Conservation (phyloP, 2,113 vertebrate genomes). For the Ovibos moschatus region DNA sequence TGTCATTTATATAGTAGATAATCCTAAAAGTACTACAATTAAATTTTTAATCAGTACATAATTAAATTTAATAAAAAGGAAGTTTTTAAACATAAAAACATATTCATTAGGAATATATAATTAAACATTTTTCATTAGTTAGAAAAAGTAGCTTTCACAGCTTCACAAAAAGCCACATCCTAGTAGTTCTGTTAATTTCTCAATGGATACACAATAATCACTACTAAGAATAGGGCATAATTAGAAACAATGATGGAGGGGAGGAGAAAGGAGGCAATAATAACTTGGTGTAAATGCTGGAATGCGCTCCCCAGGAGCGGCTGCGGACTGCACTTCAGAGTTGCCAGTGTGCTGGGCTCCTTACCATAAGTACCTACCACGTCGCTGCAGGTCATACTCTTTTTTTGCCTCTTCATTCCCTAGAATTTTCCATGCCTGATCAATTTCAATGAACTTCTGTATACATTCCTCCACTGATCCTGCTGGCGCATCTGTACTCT, state of each 20-base stretch:
- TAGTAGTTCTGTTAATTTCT: conserved; percentile 61
- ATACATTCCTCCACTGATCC: conserved; percentile 78
- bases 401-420: conserved; percentile 88
- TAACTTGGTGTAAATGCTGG: conserved; percentile 62
- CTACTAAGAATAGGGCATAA: conserved; percentile 75
- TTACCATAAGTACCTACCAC: conserved; percentile 82
- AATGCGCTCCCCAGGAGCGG: conserved; percentile 54
- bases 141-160: conserved; percentile 57
- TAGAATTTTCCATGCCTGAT: conserved; percentile 92
- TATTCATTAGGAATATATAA: conserved; percentile 46
- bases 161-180: conserved; percentile 61
- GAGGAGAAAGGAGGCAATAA: conserved; percentile 60
- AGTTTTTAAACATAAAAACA: conserved; percentile 53
- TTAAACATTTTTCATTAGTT: conserved; percentile 55
- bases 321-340: conserved; percentile 64
- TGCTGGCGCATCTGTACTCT: conserved; percentile 81
- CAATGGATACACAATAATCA: conserved; percentile 65
- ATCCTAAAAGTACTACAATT: conserved; percentile 25
- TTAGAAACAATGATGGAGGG: conserved; percentile 39
- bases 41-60: conserved; percentile 24
- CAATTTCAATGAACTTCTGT: conserved; percentile 89
- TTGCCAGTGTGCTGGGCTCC: conserved; percentile 53
- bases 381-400: conserved; percentile 88
- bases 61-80: conserved; percentile 58
- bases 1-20: not conserved